Conservation (phyloP, 2,797 vertebrate genomes). For the Peromyscus eremicus region DNA sequence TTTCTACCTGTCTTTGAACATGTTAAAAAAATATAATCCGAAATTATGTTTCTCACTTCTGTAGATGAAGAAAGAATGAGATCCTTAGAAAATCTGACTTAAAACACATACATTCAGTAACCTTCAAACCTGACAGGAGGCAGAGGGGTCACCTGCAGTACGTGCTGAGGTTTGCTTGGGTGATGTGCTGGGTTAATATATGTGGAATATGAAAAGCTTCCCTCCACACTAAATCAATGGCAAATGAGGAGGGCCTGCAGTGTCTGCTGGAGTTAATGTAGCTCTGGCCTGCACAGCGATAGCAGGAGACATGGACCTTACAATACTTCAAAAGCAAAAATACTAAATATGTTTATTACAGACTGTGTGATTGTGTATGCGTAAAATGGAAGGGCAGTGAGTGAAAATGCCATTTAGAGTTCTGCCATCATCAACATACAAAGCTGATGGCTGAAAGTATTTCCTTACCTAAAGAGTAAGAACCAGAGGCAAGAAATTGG, state of each 20-base stretch:
- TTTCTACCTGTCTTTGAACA: slow-evolving; percentile 30
- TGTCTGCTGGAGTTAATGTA: not conserved
- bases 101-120: not conserved
- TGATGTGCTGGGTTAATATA: not conserved
- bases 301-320: not conserved
- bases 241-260: not conserved
- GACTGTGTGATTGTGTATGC: not conserved
- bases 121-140: not conserved
- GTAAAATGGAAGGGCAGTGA: not conserved
- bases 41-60: slow-evolving; percentile 45
- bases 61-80: not conserved
- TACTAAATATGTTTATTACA: not conserved
- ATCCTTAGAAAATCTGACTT: not conserved
- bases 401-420: not conserved
- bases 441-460: not conserved
- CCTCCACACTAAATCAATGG: not conserved
- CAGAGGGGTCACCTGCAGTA: not conserved
- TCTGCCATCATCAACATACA: not conserved
- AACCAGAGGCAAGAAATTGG: not conserved
- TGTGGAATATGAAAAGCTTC: not conserved
- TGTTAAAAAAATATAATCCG: not conserved
- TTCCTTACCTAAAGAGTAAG: not conserved
- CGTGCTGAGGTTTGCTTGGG: not conserved
- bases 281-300: not conserved
- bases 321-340: slow-evolving; percentile 15